Evolutionary conservation across 1,140 invertebrate species (phyloP), one percentile per base, ranked within the genome.

Genomic region (Heliothis subflexa): DNA sequence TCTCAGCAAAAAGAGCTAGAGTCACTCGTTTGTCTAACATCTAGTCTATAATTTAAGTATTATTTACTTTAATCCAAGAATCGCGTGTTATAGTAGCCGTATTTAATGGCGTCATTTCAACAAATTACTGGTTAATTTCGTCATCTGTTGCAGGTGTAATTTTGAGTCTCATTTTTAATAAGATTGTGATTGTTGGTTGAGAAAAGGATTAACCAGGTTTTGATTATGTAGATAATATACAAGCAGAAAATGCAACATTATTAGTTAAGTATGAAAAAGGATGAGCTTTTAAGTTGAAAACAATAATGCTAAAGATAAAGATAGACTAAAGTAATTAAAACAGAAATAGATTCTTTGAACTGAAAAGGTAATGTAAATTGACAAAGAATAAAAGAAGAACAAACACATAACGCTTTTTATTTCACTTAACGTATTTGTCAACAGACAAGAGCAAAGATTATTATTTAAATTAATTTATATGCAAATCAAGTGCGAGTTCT

Each of bases 31-130:
- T 68, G 64, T 68, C 64, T 68, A 47, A 21, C 61, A 64, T 12
- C 11, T 18, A 54, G 18, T 12, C 28, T 68, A 73, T 83, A 80
- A 83, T 83, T 78, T 78, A 76, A 61, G 54, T 71, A 81, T 84
- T 83, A 83, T 85, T 86, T 84, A 82, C 80, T 81, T 86, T 88
- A 87, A 89, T 87, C 81, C 80, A 64, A 64, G 68, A 16, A 82
- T 88, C 70, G 87, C 87, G 85, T 88, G 87, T 66, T 78, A 40
- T 28, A 79, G 76, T 82, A 68, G 70, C 55, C 13, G 81, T 80
- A 80, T 80, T 84, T 83, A 83, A 55, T 72, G 74, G 50, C 57
- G 57, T 80, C 64, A 78, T 84, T 81, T 80, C 80, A 50, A 81
- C 79, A 83, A 80, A 78, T 80, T 77, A 78, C 55, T 68, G 59